Conservation (phyloP, 2,797 vertebrate genomes). For the Crocidura indochinensis region DNA sequence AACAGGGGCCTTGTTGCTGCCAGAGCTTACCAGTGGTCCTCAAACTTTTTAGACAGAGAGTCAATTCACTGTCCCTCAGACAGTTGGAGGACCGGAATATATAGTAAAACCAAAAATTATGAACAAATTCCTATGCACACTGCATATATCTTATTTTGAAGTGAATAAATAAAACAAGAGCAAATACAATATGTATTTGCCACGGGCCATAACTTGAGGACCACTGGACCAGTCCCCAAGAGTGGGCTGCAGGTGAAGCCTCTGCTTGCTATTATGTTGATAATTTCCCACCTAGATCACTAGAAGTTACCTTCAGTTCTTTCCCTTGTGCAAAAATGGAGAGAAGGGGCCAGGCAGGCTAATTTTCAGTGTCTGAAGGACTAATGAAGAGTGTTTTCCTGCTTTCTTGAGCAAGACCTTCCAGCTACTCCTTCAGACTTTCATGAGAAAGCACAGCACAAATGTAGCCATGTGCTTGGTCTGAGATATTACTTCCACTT, state of each 20-base stretch:
- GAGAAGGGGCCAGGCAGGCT: background rate
- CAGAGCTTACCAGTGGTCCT: no score
- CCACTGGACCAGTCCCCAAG: background rate
- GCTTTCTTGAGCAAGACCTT: background rate
- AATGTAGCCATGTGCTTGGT: background rate
- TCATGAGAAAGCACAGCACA: background rate
- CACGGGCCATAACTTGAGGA: no score
- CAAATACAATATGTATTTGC: no score
- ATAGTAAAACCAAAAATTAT: no score
- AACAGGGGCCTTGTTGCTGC: background rate
- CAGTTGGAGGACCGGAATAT: no score
- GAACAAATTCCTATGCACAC: no score
- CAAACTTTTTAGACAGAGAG: no score
- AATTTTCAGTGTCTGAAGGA: background rate
- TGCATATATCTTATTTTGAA: no score
- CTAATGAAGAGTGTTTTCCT: background rate
- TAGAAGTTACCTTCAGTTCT: background rate
- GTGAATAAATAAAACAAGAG: no score
- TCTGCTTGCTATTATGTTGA: background rate
- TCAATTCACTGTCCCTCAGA: no score
- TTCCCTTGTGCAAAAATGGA: background rate
- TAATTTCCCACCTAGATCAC: background rate
- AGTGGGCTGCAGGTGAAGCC: background rate
- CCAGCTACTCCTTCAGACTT: background rate
- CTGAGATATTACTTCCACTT: background rate